These are phyloP conservation scores for Drosophila nasuta DNA, from an alignment of 1,140 invertebrate genomes.

Conservation along the genomic window DNA sequence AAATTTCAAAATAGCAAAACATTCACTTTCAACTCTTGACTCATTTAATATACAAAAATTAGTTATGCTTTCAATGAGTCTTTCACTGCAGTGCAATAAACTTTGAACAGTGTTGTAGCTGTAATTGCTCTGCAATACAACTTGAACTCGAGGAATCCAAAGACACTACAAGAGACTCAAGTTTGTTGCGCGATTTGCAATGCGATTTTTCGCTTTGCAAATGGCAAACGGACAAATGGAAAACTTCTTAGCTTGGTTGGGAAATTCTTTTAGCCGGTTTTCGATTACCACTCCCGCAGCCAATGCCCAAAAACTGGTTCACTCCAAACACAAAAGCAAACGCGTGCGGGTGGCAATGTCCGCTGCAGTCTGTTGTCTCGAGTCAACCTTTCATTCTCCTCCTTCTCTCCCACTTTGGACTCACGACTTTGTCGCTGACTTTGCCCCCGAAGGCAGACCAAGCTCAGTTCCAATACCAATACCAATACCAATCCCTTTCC, in stretches of 20 bases:
- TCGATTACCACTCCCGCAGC: slow-evolving; percentile 68
- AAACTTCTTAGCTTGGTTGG: slow-evolving; percentile 66
- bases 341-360: slow-evolving; percentile 69
- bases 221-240: slow-evolving; percentile 73
- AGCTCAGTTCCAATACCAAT: background rate
- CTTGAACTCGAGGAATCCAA: background rate
- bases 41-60: too few species aligned
- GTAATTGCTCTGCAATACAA: background rate
- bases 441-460: background rate
- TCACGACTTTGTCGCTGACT: slow-evolving; percentile 56
- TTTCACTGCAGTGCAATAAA: too few species aligned
- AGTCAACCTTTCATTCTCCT: background rate
- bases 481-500: slow-evolving; percentile 16
- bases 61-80: too few species aligned
- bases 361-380: background rate
- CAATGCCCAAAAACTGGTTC: slow-evolving; percentile 69
- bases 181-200: background rate
- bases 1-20: background rate
- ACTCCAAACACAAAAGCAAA: slow-evolving; percentile 37
- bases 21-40: too few species aligned
- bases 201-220: slow-evolving; percentile 21
- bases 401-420: background rate
- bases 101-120: too few species aligned
- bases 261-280: slow-evolving; percentile 78
- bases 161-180: background rate